Base-by-base conservation (phyloP, 2,888 invertebrate genomes). In the Ornithoptera priamus region DNA sequence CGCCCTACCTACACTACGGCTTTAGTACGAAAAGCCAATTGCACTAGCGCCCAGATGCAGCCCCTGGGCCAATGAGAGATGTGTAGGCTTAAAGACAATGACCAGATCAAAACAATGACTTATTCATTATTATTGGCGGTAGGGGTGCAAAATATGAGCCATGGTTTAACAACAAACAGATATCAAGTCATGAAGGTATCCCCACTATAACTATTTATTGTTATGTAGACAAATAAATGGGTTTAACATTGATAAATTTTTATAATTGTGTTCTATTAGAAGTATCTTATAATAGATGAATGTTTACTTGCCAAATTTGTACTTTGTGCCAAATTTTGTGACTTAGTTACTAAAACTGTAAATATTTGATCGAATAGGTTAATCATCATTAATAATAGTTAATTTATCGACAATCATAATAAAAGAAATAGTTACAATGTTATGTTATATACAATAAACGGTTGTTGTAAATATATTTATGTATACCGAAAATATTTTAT, bases 1-100 rank as follows among this genome's bases (percentile, higher is more conserved):
- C 94, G n/a, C 94, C 94, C 60, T 94, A 94, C 81, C 86, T 94
- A 69, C 93, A 93, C 85, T 95, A 95, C 79, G 95, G 95, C 71
- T 95, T 95, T 83, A 93, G 94, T 80, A 90, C 90, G 50, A 92
- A 92, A 74, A 91, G 89, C 72, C 92, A 92, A 78, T 88, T 92
- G 3, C 92, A 92, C 92, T 92, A 92, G 85, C 92, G 87, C 81
- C 85, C 87, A 75, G 84, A 82, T 71, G 78, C 83, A 76, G 89
- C 88, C 89, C 87, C 87, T 85, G 88, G 90, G 84, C 85, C 90
- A 17, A 87, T 90, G 57, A 90, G 90, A 82, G 90, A 91, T 78
- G 92, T 92, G 82, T 92, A 90, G 87, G 83, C 84, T 79, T 67
- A 70, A 67, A 73, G 74, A 72, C 73, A 73, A 70, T 70, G 46